A percentile compares a stretch with the other conserved stretches of the same genome.
These are phyloP conservation scores for Boloria selene DNA, from an alignment of 2,888 invertebrate species.

Conservation along the genomic window DNA sequence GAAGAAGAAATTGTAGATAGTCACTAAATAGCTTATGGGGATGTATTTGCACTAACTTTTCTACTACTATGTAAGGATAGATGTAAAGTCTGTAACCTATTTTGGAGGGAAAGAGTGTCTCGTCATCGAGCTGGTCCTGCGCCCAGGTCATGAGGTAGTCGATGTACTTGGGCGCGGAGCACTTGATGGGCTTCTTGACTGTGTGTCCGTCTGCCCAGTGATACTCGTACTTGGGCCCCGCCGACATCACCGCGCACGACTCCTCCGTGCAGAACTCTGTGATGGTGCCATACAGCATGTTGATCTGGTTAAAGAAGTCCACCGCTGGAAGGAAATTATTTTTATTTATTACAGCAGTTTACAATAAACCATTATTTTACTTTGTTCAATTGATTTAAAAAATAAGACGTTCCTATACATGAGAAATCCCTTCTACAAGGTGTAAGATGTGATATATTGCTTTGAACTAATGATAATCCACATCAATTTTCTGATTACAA, in stretches of 20 bases:
- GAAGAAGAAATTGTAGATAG: too few relatives aligned
- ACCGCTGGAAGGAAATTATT: slow-evolving; percentile 88
- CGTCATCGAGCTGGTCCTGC: slow-evolving; percentile 99
- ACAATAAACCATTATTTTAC: too few relatives aligned
- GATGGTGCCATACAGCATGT: slow-evolving; percentile 99
- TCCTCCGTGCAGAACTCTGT: slow-evolving; percentile 99
- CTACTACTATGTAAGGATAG: too few relatives aligned
- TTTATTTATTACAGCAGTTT: too few relatives aligned
- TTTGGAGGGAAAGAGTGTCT: slow-evolving; percentile 98
- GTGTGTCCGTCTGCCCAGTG: slow-evolving; percentile 99
- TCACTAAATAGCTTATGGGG: too few relatives aligned
- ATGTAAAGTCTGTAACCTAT: slow-evolving; percentile 77
- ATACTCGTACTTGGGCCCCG: slow-evolving; percentile 99
- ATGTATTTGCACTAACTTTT: too few relatives aligned
- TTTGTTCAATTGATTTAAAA: too few relatives aligned
- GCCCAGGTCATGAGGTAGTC: slow-evolving; percentile 99
- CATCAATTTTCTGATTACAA: too few relatives aligned
- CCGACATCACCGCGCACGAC: slow-evolving; percentile 98
- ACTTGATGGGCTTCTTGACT: slow-evolving; percentile 99
- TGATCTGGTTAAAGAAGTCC: slow-evolving; percentile 99
- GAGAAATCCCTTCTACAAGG: too few relatives aligned
- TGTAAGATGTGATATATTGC: too few relatives aligned
- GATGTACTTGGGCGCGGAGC: slow-evolving; percentile 99
- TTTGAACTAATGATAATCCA: too few relatives aligned
- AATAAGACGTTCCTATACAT: too few relatives aligned